Evolutionary conservation across 1,140 invertebrate species (phyloP).

Genomic region (Trichomalopsis sarcophagae): DNA sequence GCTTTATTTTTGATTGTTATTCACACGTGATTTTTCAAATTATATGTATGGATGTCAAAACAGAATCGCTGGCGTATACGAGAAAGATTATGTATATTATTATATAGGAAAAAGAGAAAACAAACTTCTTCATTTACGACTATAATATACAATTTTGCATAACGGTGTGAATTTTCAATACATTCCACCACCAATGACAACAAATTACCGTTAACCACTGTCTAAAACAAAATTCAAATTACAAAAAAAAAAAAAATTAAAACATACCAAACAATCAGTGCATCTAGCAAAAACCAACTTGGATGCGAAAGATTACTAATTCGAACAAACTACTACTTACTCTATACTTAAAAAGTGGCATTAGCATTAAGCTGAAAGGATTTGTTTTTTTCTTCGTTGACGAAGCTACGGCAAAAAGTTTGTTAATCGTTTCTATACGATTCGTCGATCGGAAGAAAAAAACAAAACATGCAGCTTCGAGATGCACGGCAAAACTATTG

Average conservation of each 20-base stretch:
- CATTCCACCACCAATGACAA: conserved; percentile 68
- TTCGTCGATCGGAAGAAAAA: background rate
- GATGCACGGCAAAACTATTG: conserved; percentile 21
- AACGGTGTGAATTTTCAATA: conserved; percentile 56
- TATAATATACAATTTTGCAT: conserved; percentile 19
- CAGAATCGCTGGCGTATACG: conserved; percentile 43
- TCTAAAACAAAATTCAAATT: conserved; percentile 25
- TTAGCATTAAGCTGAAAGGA: conserved; percentile 27
- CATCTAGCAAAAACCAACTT: conserved; percentile 57
- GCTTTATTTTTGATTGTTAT: background rate
- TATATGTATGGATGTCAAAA: background rate
- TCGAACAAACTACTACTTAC: conserved; percentile 20
- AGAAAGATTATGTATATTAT: conserved; percentile 19
- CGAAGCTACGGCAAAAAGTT: background rate
- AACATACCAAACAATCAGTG: conserved; percentile 54
- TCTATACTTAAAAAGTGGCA: background rate
- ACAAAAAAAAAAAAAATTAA: conserved; percentile 45
- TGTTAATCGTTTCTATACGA: background rate
- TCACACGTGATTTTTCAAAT: conserved; percentile 8
- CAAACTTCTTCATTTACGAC: conserved; percentile 32
- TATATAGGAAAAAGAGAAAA: conserved; percentile 40
- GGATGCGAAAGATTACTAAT: conserved; percentile 47
- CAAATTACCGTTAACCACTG: conserved; percentile 50
- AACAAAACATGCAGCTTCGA: conserved; percentile 50
- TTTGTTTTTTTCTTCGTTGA: conserved; percentile 51